Percentiles rank a stretch among this genome's conserved stretches.
Conservation (phyloP, 1,140 invertebrate species). For the Linepithema humile region DNA sequence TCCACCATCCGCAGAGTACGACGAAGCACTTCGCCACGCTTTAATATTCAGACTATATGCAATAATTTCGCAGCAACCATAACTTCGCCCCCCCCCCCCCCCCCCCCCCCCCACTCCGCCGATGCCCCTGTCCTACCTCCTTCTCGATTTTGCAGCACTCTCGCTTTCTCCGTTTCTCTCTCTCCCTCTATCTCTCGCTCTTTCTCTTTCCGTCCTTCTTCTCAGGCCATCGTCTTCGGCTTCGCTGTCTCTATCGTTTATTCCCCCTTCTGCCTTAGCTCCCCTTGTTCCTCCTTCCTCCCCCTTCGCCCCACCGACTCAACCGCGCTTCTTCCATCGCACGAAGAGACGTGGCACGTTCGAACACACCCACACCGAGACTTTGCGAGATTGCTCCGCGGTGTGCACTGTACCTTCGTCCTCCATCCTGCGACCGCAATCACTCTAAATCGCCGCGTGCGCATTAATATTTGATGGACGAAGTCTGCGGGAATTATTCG, state of each 20-base stretch:
- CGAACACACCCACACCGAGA: slow-evolving; percentile 56
- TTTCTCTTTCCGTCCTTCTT: slow-evolving; percentile 53
- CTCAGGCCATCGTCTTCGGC: slow-evolving; percentile 24
- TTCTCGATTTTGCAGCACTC: slow-evolving; percentile 27
- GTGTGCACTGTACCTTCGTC: slow-evolving; percentile 24
- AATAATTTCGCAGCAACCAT: slow-evolving; percentile 83
- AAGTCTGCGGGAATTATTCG: slow-evolving; percentile 63
- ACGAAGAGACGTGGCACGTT: slow-evolving; percentile 37
- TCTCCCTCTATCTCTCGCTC: slow-evolving; percentile 16
- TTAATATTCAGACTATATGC: slow-evolving; percentile 85
- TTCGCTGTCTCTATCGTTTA: slow-evolving; percentile 46
- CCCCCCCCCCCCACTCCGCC: too few relatives aligned
- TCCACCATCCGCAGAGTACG: slow-evolving; percentile 67
- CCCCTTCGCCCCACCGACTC: not conserved
- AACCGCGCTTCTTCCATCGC: slow-evolving; percentile 36
- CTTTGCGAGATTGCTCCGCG: slow-evolving; percentile 39
- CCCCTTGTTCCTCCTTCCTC: not conserved
- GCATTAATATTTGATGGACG: slow-evolving; percentile 77
- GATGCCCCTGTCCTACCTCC: not conserved
- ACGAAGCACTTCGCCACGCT: slow-evolving; percentile 80
- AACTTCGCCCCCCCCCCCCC: slow-evolving; percentile 71
- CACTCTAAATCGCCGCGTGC: slow-evolving; percentile 75
- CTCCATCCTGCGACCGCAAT: slow-evolving; percentile 73
- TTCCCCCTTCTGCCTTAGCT: not conserved
- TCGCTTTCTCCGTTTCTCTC: slow-evolving; percentile 57